A percentile compares a stretch with the other conserved stretches of the same genome.
These are phyloP conservation scores for Leptatherina wallacei DNA, from an alignment of 2,797 vertebrate genomes.

Conservation along the genomic window DNA sequence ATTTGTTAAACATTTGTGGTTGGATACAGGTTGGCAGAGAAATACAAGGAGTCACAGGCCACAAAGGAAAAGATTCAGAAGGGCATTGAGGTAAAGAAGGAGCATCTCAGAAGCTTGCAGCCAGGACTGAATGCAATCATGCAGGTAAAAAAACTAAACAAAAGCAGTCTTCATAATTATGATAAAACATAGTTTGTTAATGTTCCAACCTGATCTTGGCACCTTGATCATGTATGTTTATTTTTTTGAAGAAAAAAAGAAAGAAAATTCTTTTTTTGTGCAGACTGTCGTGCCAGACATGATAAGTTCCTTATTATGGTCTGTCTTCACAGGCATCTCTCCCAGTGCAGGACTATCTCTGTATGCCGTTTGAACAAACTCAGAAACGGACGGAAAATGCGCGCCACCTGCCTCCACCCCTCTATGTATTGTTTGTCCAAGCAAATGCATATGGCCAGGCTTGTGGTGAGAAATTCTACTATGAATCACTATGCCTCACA, in stretches of 20 bases:
- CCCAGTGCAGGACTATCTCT: slow-evolving; percentile 95
- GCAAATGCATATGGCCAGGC: slow-evolving; percentile 95
- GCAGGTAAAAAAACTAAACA: slow-evolving; percentile 85
- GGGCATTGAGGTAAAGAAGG: slow-evolving; percentile 97
- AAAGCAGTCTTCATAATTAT: not conserved
- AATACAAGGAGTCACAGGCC: slow-evolving; percentile 91
- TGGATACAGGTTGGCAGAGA: slow-evolving; percentile 89
- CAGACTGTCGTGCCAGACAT: not conserved
- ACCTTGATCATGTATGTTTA: not conserved
- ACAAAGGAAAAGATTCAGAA: slow-evolving; percentile 97
- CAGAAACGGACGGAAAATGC: slow-evolving; percentile 95
- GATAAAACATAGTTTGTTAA: not conserved
- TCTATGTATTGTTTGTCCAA: slow-evolving; percentile 97
- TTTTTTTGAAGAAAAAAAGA: not conserved
- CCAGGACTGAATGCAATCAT: slow-evolving; percentile 96
- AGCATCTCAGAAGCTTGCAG: slow-evolving; percentile 94
- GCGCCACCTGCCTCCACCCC: slow-evolving; percentile 92
- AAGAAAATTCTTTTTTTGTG: not conserved
- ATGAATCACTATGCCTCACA: not conserved
- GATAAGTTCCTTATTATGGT: not conserved
- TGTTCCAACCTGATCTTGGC: not conserved
- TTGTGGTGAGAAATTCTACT: slow-evolving; percentile 86
- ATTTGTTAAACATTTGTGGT: slow-evolving; percentile 9
- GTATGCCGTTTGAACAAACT: slow-evolving; percentile 95
- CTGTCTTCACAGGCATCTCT: slow-evolving; percentile 88